phyloP scores from a whole-genome alignment of 1,140 invertebrate species.

The Zaprionus ornatus region DNA sequence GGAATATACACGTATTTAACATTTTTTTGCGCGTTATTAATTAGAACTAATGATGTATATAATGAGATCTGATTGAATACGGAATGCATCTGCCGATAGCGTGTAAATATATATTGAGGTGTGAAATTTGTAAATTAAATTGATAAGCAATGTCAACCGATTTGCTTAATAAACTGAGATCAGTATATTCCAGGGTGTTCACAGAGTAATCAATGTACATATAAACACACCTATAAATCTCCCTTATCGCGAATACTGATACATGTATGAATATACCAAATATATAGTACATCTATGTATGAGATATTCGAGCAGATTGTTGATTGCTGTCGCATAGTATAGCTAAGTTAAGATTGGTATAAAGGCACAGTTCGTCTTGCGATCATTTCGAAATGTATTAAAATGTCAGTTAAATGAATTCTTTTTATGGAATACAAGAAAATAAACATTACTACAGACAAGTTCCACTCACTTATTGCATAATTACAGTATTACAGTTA shows the following conservation, averaged over 20 bases:
- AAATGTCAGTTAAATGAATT: conserved; percentile 61
- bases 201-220: not conserved
- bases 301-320: conserved; percentile 26
- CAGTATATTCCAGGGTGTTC: not conserved
- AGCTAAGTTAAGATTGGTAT: conserved; percentile 65
- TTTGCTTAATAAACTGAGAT: not conserved
- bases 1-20: not conserved
- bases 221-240: not conserved
- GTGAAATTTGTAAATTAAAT: conserved; percentile 73
- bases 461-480: not conserved
- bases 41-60: conserved; percentile 31
- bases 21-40: conserved; percentile 23
- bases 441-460: not conserved
- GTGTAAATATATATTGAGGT: conserved; percentile 58
- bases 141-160: conserved; percentile 56
- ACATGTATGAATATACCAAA: not conserved
- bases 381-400: conserved; percentile 52
- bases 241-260: not conserved
- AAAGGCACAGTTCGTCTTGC: conserved; percentile 47
- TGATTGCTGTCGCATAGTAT: conserved; percentile 50
- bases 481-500: not conserved
- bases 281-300: conserved; percentile 2
- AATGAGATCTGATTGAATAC: conserved; percentile 16
- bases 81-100: conserved; percentile 61
- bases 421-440: conserved; percentile 52